Conservation (phyloP, 2,888 invertebrate species). For the Penaeus monodon region DNA sequence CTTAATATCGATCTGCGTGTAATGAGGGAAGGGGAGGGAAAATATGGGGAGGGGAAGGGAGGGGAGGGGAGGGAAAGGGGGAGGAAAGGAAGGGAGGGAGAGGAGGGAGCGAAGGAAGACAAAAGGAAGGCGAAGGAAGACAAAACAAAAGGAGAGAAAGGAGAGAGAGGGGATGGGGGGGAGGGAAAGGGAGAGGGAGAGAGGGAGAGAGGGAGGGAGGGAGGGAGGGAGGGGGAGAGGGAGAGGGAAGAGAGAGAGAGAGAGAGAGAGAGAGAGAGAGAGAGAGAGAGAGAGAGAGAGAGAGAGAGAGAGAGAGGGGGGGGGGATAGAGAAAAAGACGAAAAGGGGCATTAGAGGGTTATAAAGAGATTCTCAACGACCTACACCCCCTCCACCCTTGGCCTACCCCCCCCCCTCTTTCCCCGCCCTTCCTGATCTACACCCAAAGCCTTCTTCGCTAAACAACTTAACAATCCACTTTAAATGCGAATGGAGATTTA, state of each 20-base stretch:
- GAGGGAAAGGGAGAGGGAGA: background rate
- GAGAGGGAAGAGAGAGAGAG: background rate
- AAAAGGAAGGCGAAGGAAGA: background rate
- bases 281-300: background rate
- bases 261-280: background rate
- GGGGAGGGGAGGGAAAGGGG: background rate
- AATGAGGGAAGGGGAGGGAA: background rate
- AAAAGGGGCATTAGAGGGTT: too few species aligned
- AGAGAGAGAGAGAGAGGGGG: background rate
- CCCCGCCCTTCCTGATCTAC: too few species aligned
- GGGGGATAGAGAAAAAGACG: background rate
- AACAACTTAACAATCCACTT: background rate
- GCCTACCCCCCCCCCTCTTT: too few species aligned
- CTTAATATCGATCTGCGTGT: too few species aligned
- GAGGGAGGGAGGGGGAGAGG: constrained; percentile 2
- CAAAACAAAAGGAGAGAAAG: background rate
- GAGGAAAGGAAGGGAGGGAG: background rate
- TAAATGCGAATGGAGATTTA: too few species aligned
- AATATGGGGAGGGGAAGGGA: background rate
- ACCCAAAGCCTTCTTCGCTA: background rate
- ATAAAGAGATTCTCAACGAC: too few species aligned
- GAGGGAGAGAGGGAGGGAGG: background rate
- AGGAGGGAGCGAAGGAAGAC: background rate
- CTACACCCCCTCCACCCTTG: too few species aligned
- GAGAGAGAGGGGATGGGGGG: too few species aligned